phyloP scores from a whole-genome alignment of 2,113 vertebrate genomes.

The Ceuthmochares aereus region DNA sequence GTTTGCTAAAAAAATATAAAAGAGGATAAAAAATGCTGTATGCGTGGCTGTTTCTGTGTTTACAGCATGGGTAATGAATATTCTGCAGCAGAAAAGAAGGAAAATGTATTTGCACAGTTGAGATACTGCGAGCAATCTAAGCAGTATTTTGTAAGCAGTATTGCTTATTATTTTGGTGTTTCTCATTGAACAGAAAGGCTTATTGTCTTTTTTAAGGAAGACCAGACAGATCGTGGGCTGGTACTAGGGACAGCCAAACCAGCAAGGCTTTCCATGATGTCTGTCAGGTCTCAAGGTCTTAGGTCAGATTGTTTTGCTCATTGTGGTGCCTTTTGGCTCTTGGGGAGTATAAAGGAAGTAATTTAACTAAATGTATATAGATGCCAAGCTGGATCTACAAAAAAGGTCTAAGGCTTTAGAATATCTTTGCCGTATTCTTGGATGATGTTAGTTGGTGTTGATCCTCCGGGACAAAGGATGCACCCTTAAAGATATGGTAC shows the following conservation, averaged over 20 bases:
- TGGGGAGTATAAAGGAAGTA: neutral
- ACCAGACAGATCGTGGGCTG: neutral
- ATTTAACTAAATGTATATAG: neutral
- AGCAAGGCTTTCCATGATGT: neutral
- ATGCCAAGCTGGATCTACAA: neutral
- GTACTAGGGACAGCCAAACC: neutral
- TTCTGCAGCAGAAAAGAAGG: neutral
- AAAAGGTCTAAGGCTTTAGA: neutral
- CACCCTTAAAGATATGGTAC: neutral
- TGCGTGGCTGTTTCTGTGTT: neutral
- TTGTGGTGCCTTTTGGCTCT: conserved; percentile 15
- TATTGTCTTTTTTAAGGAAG: conserved; percentile 36
- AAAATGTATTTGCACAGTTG: neutral
- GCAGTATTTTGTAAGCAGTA: neutral
- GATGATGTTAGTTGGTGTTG: neutral
- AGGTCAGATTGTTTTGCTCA: neutral
- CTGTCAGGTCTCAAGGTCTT: neutral
- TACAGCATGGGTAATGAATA: neutral
- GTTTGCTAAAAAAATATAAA: conserved; percentile 33
- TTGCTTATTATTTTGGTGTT: neutral
- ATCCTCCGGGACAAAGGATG: neutral
- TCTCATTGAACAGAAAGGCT: conserved; percentile 26
- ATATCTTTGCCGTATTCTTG: neutral
- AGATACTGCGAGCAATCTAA: neutral
- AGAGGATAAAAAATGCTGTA: neutral